phyloP scores from a whole-genome alignment of 2,113 vertebrate genomes.

The Mesembrinibis cayennensis region DNA sequence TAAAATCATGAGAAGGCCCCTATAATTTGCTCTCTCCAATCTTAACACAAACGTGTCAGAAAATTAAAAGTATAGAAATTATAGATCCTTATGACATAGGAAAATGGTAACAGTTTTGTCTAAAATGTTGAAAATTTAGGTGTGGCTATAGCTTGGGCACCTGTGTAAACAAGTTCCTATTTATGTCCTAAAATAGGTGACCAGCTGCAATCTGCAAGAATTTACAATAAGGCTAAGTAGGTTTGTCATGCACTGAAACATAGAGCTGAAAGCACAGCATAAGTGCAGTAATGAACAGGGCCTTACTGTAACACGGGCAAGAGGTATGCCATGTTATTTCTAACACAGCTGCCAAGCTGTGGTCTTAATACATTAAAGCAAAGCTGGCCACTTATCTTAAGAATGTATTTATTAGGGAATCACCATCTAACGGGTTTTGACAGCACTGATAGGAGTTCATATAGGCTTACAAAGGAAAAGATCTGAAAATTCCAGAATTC shows the following conservation, averaged over 20 bases:
- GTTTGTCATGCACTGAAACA: slow-evolving; percentile 41
- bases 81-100: background rate
- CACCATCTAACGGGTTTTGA: slow-evolving; percentile 53
- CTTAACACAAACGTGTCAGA: background rate
- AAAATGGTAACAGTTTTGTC: slow-evolving; percentile 10
- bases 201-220: slow-evolving; percentile 24
- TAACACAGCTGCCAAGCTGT: slow-evolving; percentile 38
- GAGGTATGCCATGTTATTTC: background rate
- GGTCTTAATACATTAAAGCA: slow-evolving; percentile 49
- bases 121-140: background rate
- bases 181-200: slow-evolving; percentile 1
- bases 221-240: slow-evolving; percentile 32
- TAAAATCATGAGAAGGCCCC: background rate
- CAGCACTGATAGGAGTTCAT: slow-evolving; percentile 53
- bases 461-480: slow-evolving; percentile 49
- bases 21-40: background rate
- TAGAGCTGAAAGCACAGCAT: background rate
- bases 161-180: background rate
- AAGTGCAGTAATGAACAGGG: background rate
- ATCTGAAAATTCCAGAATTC: slow-evolving; percentile 62
- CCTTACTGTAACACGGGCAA: slow-evolving; percentile 3
- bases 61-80: background rate
- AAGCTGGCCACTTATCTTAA: slow-evolving; percentile 70
- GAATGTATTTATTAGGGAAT: slow-evolving; percentile 54
- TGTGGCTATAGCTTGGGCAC: background rate